phyloP scores from a whole-genome alignment of 2,113 vertebrate genomes.

The Rutilus rutilus region DNA sequence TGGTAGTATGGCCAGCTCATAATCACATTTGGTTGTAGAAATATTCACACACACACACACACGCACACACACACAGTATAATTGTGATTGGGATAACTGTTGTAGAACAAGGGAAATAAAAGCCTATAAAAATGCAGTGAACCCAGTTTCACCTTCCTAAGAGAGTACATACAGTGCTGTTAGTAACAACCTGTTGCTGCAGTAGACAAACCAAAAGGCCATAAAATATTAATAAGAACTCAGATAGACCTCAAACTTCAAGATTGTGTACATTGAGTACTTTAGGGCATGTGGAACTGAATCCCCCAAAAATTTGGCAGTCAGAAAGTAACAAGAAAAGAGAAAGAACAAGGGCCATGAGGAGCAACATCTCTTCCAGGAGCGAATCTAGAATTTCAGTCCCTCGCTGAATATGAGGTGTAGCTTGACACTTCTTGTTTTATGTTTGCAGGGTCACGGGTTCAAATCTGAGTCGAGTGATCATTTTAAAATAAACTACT shows the following conservation, averaged over 20 bases:
- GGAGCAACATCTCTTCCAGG: background rate
- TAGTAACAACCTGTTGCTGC: background rate
- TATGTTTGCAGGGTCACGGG: background rate
- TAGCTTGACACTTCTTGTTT: background rate
- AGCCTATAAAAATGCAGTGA: conserved; percentile 21
- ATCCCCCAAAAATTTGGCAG: background rate
- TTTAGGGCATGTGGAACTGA: background rate
- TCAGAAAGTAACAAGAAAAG: background rate
- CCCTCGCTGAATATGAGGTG: background rate
- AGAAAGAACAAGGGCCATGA: background rate
- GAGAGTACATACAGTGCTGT: background rate
- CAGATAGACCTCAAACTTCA: background rate
- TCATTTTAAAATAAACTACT: background rate
- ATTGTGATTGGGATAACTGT: background rate
- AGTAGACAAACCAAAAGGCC: conserved; percentile 18
- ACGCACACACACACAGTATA: conserved; percentile 38
- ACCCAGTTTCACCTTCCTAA: background rate
- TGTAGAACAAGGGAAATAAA: conserved; percentile 24
- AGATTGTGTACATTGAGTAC: background rate
- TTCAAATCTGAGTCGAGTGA: background rate
- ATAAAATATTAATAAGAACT: conserved; percentile 19
- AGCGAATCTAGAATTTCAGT: background rate
- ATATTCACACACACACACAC: conserved; percentile 22
- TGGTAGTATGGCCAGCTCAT: conserved; percentile 37
- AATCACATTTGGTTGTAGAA: conserved; percentile 36